A percentile compares a stretch with the other conserved stretches of the same genome.
phyloP scores from a whole-genome alignment of 1,140 invertebrate species.

The Calliphora vicina region DNA sequence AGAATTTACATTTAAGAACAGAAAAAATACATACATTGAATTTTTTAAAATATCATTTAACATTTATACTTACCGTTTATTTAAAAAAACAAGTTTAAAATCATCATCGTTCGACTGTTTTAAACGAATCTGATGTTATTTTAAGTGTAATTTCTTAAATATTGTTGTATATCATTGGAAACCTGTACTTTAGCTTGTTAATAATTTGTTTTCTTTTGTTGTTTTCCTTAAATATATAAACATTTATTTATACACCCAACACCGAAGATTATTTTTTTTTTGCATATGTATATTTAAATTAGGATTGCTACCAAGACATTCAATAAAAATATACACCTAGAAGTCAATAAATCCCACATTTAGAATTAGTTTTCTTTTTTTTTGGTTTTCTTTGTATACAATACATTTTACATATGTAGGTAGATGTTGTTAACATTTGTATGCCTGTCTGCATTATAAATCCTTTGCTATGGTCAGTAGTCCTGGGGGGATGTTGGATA shows the following conservation, averaged over 20 bases:
- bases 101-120: not conserved
- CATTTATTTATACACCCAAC: slow-evolving; percentile 1
- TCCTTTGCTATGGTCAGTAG: no score
- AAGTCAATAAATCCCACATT: not conserved
- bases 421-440: no score
- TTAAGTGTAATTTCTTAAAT: not conserved
- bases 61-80: not conserved
- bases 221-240: not conserved
- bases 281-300: not conserved
- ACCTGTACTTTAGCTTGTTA: not conserved
- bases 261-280: not conserved
- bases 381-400: no score
- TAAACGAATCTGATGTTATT: not conserved
- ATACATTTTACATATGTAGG: no score
- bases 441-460: no score
- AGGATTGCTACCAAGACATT: not conserved
- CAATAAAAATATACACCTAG: not conserved
- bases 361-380: not conserved
- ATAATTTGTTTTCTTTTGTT: not conserved
- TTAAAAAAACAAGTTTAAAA: not conserved
- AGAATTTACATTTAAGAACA: not conserved
- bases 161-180: slow-evolving; percentile 2
- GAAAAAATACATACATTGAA: not conserved
- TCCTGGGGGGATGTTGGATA: no score
- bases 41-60: not conserved